phyloP scores from a whole-genome alignment of 2,113 vertebrate genomes.

The Myodes glareolus region DNA sequence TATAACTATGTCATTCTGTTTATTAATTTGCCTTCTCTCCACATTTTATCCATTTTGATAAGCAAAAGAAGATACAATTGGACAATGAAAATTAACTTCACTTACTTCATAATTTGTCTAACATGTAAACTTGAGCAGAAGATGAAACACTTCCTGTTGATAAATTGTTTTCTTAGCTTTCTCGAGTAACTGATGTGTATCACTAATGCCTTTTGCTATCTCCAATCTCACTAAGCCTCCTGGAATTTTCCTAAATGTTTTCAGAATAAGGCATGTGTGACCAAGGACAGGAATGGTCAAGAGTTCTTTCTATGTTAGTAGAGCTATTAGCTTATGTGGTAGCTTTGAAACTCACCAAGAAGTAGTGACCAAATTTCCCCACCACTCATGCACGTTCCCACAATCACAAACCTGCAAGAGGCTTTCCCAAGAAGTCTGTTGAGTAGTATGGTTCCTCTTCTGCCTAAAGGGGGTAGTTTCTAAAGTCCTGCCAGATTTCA shows the following conservation, averaged over 20 bases:
- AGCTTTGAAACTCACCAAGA: not conserved
- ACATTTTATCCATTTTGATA: not conserved
- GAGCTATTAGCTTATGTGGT: not conserved
- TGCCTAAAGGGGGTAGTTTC: not conserved
- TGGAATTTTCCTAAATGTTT: slow-evolving; percentile 20
- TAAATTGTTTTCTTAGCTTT: not conserved
- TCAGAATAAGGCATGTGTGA: not conserved
- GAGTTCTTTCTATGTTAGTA: not conserved
- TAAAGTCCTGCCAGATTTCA: not conserved
- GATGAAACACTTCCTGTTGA: not conserved
- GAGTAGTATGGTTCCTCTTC: not conserved
- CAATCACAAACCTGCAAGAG: not conserved
- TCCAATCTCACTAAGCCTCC: not conserved
- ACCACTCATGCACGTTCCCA: not conserved
- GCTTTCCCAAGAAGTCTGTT: not conserved
- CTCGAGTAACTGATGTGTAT: not conserved
- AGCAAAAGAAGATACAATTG: not conserved
- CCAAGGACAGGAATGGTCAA: not conserved
- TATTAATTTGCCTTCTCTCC: not conserved
- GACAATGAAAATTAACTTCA: slow-evolving; percentile 45
- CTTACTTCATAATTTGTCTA: slow-evolving; percentile 34
- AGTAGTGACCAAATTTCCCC: not conserved
- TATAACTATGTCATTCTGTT: not conserved
- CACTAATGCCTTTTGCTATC: not conserved
- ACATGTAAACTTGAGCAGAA: slow-evolving; percentile 10